Evolutionary conservation across 2,888 invertebrate genomes (phyloP).

Genomic region (Griposia aprilina): DNA sequence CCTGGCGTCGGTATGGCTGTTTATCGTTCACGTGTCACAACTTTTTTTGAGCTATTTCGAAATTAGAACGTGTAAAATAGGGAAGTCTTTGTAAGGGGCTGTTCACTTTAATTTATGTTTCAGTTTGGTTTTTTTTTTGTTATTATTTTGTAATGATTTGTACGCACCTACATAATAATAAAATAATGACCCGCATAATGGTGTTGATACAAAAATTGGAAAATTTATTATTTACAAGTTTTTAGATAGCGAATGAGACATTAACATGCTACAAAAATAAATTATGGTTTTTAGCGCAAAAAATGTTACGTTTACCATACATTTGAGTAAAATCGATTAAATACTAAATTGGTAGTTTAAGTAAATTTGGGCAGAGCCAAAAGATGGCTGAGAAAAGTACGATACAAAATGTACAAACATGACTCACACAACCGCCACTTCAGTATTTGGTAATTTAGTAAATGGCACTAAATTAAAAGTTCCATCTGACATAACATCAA

Average conservation of each 20-base stretch:
- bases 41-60: constrained; percentile 33
- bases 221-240: neutral
- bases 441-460: neutral
- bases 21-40: constrained; percentile 52
- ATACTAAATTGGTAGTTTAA: neutral
- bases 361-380: neutral
- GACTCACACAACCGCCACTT: neutral
- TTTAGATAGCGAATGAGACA: neutral
- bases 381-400: neutral
- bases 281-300: neutral
- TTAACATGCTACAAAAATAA: neutral
- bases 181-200: no score
- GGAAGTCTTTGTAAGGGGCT: neutral
- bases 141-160: neutral
- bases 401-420: constrained; percentile 1
- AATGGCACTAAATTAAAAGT: constrained; percentile 44
- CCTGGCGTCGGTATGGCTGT: constrained; percentile 28
- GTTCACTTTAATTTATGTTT: neutral
- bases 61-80: constrained; percentile 29
- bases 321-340: neutral
- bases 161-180: neutral
- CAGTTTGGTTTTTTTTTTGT: no score
- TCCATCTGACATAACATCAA: constrained; percentile 22
- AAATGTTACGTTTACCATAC: no score
- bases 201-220: neutral